Evolutionary conservation across 2,113 vertebrate genomes (phyloP).

Genomic region (Telmatochromis brichardi): DNA sequence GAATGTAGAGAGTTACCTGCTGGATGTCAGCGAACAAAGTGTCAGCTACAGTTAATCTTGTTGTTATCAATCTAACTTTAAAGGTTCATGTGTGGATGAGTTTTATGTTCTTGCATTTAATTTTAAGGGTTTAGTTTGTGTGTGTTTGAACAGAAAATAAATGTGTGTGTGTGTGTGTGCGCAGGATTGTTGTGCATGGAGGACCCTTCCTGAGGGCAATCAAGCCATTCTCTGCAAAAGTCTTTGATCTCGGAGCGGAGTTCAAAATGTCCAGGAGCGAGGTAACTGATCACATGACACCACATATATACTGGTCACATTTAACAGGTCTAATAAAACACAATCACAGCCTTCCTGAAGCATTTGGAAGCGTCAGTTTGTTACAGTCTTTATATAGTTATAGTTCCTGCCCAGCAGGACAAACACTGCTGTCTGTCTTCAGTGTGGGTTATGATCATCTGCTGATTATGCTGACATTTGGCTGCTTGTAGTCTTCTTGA

Average conservation of each 20-base stretch:
- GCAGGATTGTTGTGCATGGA: conserved; percentile 56
- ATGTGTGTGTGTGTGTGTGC: accelerated
- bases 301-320: neutral
- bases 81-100: neutral
- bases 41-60: neutral
- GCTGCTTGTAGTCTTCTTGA: neutral
- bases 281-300: neutral
- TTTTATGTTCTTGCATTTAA: neutral
- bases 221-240: conserved; percentile 8
- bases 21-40: neutral
- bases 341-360: neutral
- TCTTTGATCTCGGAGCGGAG: neutral
- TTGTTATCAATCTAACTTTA: neutral
- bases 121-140: accelerated
- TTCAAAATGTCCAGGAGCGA: neutral
- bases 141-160: neutral
- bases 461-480: neutral
- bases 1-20: neutral
- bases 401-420: neutral
- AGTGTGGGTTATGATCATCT: neutral
- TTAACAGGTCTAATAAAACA: neutral
- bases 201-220: conserved; percentile 26
- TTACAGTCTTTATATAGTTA: neutral
- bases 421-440: neutral
- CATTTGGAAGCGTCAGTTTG: neutral